Evolutionary conservation across 1,140 invertebrate species (phyloP), one percentile per base, ranked within the genome.

Genomic region (Xylocopa sonorina): DNA sequence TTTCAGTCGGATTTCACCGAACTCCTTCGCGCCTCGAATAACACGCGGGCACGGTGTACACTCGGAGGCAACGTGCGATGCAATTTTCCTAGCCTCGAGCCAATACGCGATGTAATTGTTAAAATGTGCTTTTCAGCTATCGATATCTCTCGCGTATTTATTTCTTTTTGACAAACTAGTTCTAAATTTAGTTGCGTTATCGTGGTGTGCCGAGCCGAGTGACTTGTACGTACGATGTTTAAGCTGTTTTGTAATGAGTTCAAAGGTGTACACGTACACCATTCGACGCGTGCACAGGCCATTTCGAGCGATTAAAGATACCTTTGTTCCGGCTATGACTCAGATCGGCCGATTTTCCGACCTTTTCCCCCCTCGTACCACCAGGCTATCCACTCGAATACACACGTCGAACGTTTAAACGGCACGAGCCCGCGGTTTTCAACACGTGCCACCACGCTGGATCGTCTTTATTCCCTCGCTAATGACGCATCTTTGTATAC

Each of bases 381-480:
- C 73, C 77, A 14, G 0, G 3, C n/a, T 41, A 14, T 4, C n/a
- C n/a, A n/a, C n/a, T n/a, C n/a, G n/a, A n/a, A n/a, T n/a, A n/a
- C n/a, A n/a, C n/a, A n/a, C n/a, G 24, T 29, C 29, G 10, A 34
- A 64, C 12, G 21, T 4, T 43, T 63, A 24, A 24, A 78, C 4
- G 12, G 27, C 57, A 51, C 64, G 55, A 34, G n/a, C 16, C 43
- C 9, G 18, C 12, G 4, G 32, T 41, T 48, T 38, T 16, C 1
- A 21, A 21, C 64, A 48, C 53, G 74, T 77, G 63, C 4, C 64
- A 58, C 41, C n/a, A n/a, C 60, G 32, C 21, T 58, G 77, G 71
- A 63, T 69, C 63, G 80, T 80, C 55, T 76, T 80, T 76, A 75
- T 84, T 72, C 62, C 48, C 32, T 50, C 34, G 64, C 27, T 57